These are phyloP conservation scores for Mormyrus proboscirostris DNA, from an alignment of 2,797 vertebrate species.

Conservation along the genomic window DNA sequence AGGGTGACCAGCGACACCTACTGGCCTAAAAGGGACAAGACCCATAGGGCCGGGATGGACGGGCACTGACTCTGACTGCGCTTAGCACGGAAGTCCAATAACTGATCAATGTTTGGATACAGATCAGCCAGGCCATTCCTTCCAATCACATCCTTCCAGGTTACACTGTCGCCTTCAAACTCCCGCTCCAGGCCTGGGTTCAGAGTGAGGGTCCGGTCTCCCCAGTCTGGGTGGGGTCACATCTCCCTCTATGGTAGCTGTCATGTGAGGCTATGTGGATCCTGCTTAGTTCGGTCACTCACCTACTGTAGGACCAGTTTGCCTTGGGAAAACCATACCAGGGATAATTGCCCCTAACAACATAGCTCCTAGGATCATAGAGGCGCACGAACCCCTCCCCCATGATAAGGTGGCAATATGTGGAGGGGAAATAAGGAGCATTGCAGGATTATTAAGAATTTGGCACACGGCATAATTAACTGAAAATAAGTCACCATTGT, in stretches of 20 bases:
- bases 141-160: neutral
- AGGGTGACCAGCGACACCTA: no score
- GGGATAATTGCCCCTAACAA: neutral
- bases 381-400: neutral
- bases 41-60: no score
- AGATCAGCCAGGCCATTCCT: neutral
- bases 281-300: neutral
- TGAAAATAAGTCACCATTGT: neutral
- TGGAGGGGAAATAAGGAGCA: constrained; percentile 7
- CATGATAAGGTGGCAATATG: neutral
- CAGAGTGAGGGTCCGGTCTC: neutral
- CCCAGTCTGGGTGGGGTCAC: neutral
- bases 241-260: neutral
- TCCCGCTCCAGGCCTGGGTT: neutral
- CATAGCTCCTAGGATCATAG: neutral
- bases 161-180: neutral
- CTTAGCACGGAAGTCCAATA: neutral
- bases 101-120: neutral
- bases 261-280: neutral
- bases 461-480: neutral
- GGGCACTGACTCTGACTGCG: no score
- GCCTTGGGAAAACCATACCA: neutral
- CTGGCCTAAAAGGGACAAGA: no score
- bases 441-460: neutral
- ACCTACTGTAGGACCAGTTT: neutral